Base-by-base conservation (phyloP, 1,140 invertebrate species). In the Wasmannia auropunctata region DNA sequence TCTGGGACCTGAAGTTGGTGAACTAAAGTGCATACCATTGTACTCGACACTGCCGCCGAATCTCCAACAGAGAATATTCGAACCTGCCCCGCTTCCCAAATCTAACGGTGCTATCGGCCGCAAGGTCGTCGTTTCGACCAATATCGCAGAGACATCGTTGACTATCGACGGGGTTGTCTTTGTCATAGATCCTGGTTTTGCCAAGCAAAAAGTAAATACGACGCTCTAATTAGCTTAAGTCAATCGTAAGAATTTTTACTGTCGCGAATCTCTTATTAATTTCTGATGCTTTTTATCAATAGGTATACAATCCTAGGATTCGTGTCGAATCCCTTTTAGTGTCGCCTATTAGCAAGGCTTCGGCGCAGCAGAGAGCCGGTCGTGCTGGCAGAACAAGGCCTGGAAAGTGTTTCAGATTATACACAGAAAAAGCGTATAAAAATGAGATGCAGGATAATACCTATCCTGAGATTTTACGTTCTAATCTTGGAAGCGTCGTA, bases 131-230 rank as follows among this genome's bases (percentile, higher is more conserved):
- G 98, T 99, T 0, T 99, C 99, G 0, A 99, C 99, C 0, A 99
- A 99, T 93, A 99, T 99, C 91, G 99, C 99, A 0, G 99, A 99
- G 96, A 99, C 99, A 0, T 99, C 99, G 0, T 95, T 99, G 5
- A 99, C 99, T 1, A 99, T 99, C 92, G 99, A 99, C 93, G 99
- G 99, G 83, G 99, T 99, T n/a, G 99, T 99, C 7, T 99, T 99
- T 96, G 99, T 99, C 1, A 99, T 99, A 93, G 99, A 99, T 96
- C 99, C 99, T n/a, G 99, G 99, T 19, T 99, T 99, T 96, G 98
- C 99, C 0, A 99, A 99, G 95, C 99, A 99, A 95, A 99, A 99
- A 95, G 98, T 97, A 94, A 84, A 49, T 88, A 46, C 58, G 75
- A 46, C n/a, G n/a, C 5, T 11, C 51, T 25, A 49, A 77, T 87